These are phyloP conservation scores for Chamaetylas fuelleborni DNA, from an alignment of 2,113 vertebrate species.

Conservation along the genomic window DNA sequence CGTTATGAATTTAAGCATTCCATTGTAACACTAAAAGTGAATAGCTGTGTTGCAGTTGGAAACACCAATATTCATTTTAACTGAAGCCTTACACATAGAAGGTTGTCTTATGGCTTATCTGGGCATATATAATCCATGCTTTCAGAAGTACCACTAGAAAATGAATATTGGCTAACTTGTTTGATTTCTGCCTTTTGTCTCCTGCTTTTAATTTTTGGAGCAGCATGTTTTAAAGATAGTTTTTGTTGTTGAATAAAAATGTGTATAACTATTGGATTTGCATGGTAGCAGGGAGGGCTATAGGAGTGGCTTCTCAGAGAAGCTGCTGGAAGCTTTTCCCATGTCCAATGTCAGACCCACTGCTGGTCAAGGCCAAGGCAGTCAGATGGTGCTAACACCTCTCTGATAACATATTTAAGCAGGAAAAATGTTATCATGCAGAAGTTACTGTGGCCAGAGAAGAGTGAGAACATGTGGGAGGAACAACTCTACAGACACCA, in stretches of 20 bases:
- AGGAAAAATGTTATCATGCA: background rate
- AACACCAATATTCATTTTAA: background rate
- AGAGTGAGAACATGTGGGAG: background rate
- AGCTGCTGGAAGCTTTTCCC: background rate
- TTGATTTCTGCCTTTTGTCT: background rate
- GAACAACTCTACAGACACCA: background rate
- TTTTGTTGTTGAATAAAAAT: background rate
- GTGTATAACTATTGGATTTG: background rate
- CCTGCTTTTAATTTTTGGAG: background rate
- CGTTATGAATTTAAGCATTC: background rate
- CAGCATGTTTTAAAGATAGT: background rate
- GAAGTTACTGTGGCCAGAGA: background rate
- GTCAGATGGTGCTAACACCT: background rate
- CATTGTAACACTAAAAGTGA: background rate
- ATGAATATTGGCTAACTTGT: background rate
- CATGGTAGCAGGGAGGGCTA: background rate
- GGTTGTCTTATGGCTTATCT: background rate
- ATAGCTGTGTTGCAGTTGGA: background rate
- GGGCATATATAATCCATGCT: background rate
- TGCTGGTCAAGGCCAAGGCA: background rate
- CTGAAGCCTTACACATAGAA: background rate
- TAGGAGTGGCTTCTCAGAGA: background rate
- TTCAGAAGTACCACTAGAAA: background rate
- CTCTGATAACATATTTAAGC: background rate
- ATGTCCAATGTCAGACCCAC: rapidly evolving